phyloP scores from a whole-genome alignment of 92 coral and sea anemone genomes.

The Palythoa grandiflora region DNA sequence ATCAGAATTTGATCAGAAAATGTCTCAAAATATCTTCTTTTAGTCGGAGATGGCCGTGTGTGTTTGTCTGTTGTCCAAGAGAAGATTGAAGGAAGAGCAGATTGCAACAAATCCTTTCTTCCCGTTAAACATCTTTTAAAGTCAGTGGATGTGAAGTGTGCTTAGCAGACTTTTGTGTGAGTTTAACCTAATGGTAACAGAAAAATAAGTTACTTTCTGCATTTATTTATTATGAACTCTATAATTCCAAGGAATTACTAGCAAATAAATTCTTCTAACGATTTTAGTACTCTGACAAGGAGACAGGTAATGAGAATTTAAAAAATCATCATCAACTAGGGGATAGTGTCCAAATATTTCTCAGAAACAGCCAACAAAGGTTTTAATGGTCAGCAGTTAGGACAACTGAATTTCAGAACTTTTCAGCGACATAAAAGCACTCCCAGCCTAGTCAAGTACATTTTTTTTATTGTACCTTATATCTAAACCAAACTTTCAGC shows the following conservation, averaged over 20 bases:
- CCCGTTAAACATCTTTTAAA: neutral
- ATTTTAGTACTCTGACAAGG: constrained; percentile 41
- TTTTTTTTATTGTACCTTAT: too few relatives aligned
- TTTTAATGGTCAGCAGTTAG: constrained; percentile 42
- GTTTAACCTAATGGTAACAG: neutral
- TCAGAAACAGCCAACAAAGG: constrained; percentile 29
- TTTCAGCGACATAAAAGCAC: constrained; percentile 42
- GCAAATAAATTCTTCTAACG: constrained; percentile 47
- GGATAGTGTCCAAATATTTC: constrained; percentile 31
- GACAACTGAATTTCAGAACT: constrained; percentile 25
- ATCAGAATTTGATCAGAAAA: neutral
- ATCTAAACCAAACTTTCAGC: too few relatives aligned
- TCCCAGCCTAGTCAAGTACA: constrained; percentile 46
- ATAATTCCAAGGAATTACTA: constrained; percentile 38
- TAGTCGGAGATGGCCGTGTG: constrained; percentile 22
- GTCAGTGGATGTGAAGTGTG: neutral
- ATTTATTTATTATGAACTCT: neutral
- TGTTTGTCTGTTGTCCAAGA: constrained; percentile 13
- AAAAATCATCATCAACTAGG: constrained; percentile 32
- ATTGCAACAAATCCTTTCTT: neutral
- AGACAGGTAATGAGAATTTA: constrained; percentile 29
- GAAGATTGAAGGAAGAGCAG: neutral
- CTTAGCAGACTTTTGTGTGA: neutral
- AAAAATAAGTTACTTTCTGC: neutral
- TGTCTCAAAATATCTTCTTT: constrained; percentile 11